Conservation (phyloP, 2,113 vertebrate species). For the Engraulis encrasicolus region DNA sequence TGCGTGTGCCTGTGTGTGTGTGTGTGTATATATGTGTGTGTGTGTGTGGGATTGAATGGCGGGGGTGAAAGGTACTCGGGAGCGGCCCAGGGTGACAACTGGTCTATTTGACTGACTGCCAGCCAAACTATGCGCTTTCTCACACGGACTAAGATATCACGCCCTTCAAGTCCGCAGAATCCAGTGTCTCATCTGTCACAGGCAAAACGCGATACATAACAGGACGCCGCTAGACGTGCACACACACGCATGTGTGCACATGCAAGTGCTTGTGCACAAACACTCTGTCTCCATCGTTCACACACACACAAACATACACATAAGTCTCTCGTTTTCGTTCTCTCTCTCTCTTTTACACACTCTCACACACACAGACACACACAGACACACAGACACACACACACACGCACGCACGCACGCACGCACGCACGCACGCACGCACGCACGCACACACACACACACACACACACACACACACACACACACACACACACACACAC, state of each 20-base stretch:
- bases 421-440: constrained; percentile 22
- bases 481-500: neutral
- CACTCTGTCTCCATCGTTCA: no score
- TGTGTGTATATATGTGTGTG: no score
- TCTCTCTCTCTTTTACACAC: no score
- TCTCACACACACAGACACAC: no score
- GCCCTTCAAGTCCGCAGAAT: neutral
- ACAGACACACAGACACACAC: neutral
- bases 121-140: constrained; percentile 8
- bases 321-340: no score
- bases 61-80: no score
- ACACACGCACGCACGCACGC: neutral
- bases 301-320: neutral
- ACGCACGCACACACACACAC: constrained; percentile 13
- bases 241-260: neutral
- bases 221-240: neutral
- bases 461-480: neutral
- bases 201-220: neutral
- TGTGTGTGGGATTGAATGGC: no score
- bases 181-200: neutral
- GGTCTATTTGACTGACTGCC: neutral
- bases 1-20: no score
- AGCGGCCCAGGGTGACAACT: constrained; percentile 38
- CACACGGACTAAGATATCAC: neutral
- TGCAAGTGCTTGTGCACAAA: neutral